Conservation (phyloP, 2,888 invertebrate genomes). For the Diploptera punctata region DNA sequence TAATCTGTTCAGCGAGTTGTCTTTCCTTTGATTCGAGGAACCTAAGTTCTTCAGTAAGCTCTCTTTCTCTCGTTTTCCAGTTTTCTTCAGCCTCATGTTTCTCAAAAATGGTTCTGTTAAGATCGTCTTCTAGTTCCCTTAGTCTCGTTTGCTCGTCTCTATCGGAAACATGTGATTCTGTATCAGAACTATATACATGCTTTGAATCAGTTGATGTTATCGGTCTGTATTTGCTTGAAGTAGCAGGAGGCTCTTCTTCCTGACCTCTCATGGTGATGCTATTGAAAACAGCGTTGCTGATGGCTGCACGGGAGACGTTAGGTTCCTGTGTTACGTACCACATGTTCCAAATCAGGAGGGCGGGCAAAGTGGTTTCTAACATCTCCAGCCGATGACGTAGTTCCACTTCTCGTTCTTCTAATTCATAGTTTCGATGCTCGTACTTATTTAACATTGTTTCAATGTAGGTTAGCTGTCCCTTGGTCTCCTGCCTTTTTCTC, state of each 20-base stretch:
- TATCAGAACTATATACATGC: too few species aligned
- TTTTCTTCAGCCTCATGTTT: background rate
- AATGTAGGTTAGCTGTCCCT: conserved; percentile 54
- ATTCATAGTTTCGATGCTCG: conserved; percentile 60
- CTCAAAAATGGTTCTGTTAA: background rate
- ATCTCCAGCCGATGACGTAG: conserved; percentile 62
- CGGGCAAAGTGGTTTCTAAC: conserved; percentile 67
- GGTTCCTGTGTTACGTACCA: conserved; percentile 56
- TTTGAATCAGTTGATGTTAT: background rate
- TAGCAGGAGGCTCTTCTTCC: background rate
- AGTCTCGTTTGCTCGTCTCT: background rate
- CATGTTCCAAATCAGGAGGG: conserved; percentile 67
- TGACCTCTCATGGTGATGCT: background rate
- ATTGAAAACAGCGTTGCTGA: background rate
- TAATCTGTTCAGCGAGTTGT: background rate
- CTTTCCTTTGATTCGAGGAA: background rate
- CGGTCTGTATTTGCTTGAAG: background rate
- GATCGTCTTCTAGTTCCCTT: background rate
- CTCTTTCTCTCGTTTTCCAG: background rate
- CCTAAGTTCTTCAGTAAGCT: background rate
- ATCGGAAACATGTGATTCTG: too few species aligned
- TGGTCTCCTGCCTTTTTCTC: conserved; percentile 52
- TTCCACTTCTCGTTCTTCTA: conserved; percentile 62
- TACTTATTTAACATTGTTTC: conserved; percentile 61
- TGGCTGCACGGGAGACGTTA: background rate